These are phyloP conservation scores for Cephus runcator DNA, from an alignment of 2,888 invertebrate genomes.

Conservation along the genomic window DNA sequence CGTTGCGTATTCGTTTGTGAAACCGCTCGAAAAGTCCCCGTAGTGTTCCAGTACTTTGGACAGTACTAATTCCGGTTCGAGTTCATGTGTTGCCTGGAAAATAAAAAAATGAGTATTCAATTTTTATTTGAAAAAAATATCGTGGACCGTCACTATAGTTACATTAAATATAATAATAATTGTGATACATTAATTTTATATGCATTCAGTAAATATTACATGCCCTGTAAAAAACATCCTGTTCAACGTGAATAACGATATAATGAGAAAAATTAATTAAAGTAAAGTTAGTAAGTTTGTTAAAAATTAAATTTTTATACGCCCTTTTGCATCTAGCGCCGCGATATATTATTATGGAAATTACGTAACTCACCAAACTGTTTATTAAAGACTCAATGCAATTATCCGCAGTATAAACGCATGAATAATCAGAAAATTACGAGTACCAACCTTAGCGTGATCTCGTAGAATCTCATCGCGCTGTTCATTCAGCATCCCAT, in stretches of 20 bases:
- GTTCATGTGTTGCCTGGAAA: constrained; percentile 57
- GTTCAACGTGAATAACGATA: too few relatives aligned
- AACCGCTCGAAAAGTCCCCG: constrained; percentile 67
- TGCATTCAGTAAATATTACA: neutral
- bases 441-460: constrained; percentile 69
- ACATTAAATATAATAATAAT: neutral
- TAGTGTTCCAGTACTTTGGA: constrained; percentile 58
- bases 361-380: neutral
- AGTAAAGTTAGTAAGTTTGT: too few relatives aligned
- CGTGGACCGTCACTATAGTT: neutral
- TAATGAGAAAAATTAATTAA: too few relatives aligned
- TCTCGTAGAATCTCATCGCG: constrained; percentile 80
- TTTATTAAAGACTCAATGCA: neutral
- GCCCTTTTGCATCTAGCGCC: too few relatives aligned
- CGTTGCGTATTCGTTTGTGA: constrained; percentile 69
- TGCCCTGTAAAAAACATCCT: neutral
- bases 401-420: neutral
- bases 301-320: too few relatives aligned
- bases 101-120: neutral
- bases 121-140: neutral
- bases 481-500: constrained; percentile 80
- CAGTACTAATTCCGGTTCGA: constrained; percentile 54
- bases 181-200: neutral
- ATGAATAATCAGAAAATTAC: neutral
- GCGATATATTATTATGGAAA: neutral